These are phyloP conservation scores for Xenotilapia flavipinnis DNA, from an alignment of 2,113 vertebrate species.

Conservation along the genomic window DNA sequence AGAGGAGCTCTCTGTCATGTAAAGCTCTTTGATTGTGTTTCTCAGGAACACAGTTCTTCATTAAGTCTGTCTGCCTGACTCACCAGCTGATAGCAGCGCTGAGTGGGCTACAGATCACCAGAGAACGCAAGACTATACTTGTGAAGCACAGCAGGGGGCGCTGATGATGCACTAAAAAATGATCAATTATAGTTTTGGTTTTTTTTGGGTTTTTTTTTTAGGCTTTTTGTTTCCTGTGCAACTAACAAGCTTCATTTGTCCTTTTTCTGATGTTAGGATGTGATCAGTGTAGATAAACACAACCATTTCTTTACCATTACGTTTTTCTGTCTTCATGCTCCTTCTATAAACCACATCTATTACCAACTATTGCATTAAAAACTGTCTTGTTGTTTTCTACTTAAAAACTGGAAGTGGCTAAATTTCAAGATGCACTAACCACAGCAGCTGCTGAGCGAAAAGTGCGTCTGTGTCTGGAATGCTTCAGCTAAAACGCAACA, in stretches of 20 bases:
- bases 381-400: background rate
- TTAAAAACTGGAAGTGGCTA: background rate
- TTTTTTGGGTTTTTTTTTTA: background rate
- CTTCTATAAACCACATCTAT: background rate
- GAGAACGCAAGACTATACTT: background rate
- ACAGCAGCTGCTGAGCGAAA: background rate
- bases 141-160: background rate
- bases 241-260: background rate
- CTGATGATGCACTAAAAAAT: background rate
- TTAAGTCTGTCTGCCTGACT: background rate
- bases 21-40: background rate
- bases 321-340: background rate
- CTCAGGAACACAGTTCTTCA: conserved; percentile 13
- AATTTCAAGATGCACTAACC: background rate
- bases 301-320: background rate
- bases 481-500: background rate
- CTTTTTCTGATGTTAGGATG: background rate
- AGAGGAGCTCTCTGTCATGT: background rate
- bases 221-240: background rate
- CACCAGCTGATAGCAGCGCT: background rate
- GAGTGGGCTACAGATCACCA: background rate
- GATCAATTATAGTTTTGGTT: background rate
- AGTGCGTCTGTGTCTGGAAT: background rate
- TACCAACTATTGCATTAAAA: background rate
- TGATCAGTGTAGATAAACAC: background rate